These are phyloP conservation scores for Natrix natrix DNA, from an alignment of 2,797 vertebrate genomes.

Conservation along the genomic window DNA sequence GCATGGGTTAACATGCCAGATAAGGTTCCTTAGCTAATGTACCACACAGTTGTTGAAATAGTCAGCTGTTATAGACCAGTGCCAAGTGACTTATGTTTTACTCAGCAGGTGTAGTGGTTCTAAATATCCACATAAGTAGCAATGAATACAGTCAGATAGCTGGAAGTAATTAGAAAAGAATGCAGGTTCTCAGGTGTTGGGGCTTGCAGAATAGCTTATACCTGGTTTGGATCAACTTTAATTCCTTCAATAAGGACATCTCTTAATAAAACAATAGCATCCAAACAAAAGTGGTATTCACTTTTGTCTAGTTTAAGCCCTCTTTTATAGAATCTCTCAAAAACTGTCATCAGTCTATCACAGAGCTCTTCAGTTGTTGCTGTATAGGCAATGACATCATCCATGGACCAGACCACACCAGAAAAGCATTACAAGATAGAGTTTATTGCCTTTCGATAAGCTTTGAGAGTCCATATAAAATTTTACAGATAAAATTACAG, in stretches of 20 bases:
- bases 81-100: neutral
- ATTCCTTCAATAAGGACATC: neutral
- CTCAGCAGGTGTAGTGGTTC: neutral
- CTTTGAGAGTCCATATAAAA: neutral
- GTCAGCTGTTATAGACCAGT: neutral
- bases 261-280: neutral
- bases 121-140: neutral
- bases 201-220: neutral
- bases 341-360: neutral
- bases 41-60: neutral
- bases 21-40: neutral
- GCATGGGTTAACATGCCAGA: neutral
- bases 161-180: neutral
- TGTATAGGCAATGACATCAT: neutral
- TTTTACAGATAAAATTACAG: neutral
- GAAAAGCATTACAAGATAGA: neutral
- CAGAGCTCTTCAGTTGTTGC: neutral
- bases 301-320: neutral
- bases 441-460: neutral
- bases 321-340: neutral
- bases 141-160: neutral
- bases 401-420: neutral
- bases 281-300: neutral
- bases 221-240: neutral
- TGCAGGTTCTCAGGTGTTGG: neutral